Conservation (phyloP, 2,888 invertebrate species). For the Mallateleia sp. region DNA sequence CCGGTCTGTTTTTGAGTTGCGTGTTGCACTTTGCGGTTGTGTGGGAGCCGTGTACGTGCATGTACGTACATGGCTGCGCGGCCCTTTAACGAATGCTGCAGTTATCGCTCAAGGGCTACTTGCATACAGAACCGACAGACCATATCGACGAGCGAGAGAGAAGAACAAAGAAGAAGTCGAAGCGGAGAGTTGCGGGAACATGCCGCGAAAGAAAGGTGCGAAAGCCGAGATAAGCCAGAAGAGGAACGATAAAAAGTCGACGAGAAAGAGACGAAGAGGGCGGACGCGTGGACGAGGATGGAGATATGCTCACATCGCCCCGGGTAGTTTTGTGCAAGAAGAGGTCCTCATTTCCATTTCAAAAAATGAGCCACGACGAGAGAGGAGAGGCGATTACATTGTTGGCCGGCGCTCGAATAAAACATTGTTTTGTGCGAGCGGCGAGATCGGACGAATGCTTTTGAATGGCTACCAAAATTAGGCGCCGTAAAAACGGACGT, state of each 20-base stretch:
- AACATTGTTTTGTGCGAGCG: slow-evolving; percentile 33
- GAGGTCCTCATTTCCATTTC: slow-evolving; percentile 55
- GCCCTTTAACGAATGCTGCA: slow-evolving; percentile 76
- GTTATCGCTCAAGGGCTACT: slow-evolving; percentile 77
- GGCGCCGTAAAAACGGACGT: slow-evolving; percentile 14
- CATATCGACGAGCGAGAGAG: slow-evolving; percentile 76
- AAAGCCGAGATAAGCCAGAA: slow-evolving; percentile 57
- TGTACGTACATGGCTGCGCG: slow-evolving; percentile 49
- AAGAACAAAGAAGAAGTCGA: slow-evolving; percentile 65
- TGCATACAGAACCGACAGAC: slow-evolving; percentile 70
- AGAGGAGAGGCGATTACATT: slow-evolving; percentile 27
- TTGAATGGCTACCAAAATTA: slow-evolving; percentile 32
- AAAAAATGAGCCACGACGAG: slow-evolving; percentile 38
- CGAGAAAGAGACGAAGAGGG: slow-evolving; percentile 10
- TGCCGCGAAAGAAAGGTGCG: slow-evolving; percentile 71
- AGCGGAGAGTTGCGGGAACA: slow-evolving; percentile 34
- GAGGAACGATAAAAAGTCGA: slow-evolving; percentile 22
- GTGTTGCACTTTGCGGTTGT: slow-evolving; percentile 33
- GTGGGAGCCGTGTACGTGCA: slow-evolving; percentile 40
- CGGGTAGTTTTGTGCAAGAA: slow-evolving; percentile 45
- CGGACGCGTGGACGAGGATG: slow-evolving; percentile 13
- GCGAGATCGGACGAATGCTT: slow-evolving; percentile 23
- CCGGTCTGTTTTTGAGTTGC: slow-evolving; percentile 41
- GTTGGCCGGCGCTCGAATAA: slow-evolving; percentile 13
- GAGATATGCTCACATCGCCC: slow-evolving; percentile 30